Evolutionary conservation across 2,797 vertebrate species (phyloP).

Genomic region (Scarus forsteni): DNA sequence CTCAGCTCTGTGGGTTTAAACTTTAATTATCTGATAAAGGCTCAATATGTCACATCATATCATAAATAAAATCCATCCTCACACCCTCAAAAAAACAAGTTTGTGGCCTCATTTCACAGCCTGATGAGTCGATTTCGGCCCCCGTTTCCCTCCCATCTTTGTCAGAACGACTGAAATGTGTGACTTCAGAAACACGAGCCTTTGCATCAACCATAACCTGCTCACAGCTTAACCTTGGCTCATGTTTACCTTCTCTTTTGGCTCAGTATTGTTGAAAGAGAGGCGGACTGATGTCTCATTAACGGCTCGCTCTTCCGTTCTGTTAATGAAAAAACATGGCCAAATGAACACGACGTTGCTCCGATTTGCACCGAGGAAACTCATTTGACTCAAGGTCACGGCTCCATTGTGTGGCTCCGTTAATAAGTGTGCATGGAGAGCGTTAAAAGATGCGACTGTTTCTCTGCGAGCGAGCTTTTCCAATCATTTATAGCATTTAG

Average conservation of each 20-base stretch:
- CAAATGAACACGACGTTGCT: conserved; percentile 56
- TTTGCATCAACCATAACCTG: conserved; percentile 64
- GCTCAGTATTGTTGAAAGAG: conserved; percentile 53
- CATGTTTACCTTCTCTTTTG: conserved; percentile 68
- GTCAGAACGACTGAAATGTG: conserved; percentile 21
- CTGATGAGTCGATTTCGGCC: conserved; percentile 25
- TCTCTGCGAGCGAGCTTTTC: conserved; percentile 37
- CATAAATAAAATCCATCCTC: conserved; percentile 5
- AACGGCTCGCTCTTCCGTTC: conserved; percentile 57
- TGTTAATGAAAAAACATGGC: conserved; percentile 72
- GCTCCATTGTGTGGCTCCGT: conserved; percentile 52
- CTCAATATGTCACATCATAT: background rate
- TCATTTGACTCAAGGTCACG: conserved; percentile 71
- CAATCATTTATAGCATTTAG: conserved; percentile 45
- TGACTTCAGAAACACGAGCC: conserved; percentile 22
- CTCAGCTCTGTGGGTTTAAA: conserved; percentile 7
- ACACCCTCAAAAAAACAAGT: conserved; percentile 4
- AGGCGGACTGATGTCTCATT: conserved; percentile 61
- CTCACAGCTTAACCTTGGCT: conserved; percentile 69
- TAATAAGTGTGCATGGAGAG: conserved; percentile 54
- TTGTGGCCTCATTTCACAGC: conserved; percentile 1
- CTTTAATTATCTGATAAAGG: conserved; percentile 8
- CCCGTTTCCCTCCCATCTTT: conserved; percentile 29
- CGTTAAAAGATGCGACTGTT: conserved; percentile 56
- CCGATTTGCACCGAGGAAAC: conserved; percentile 54